A percentile compares a stretch with the other conserved stretches of the same genome.
Evolutionary conservation across 2,797 vertebrate species (phyloP).

Genomic region (Enteromius afrohamiltoni): DNA sequence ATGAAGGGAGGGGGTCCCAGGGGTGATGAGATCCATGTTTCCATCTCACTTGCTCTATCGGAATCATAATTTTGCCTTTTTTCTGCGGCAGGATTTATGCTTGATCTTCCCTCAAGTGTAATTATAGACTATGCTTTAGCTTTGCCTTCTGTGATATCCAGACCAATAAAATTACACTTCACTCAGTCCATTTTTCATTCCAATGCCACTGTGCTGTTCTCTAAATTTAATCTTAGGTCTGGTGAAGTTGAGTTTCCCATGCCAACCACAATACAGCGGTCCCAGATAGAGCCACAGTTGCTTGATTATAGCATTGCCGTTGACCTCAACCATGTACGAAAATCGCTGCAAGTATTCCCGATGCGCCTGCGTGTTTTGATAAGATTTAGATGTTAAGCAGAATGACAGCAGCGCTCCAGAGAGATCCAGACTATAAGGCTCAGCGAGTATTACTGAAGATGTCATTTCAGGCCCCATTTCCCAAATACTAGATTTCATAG

Average conservation of each 20-base stretch:
- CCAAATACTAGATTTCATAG: conserved; percentile 31
- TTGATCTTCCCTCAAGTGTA: conserved; percentile 74
- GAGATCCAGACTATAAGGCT: conserved; percentile 28
- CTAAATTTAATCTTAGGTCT: conserved; percentile 74
- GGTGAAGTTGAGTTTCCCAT: conserved; percentile 58
- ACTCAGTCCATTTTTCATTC: conserved; percentile 75
- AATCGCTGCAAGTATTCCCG: conserved; percentile 44
- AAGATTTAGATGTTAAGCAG: conserved; percentile 47
- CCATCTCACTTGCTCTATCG: conserved; percentile 57
- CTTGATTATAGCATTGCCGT: conserved; percentile 68
- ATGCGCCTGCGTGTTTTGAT: conserved; percentile 52
- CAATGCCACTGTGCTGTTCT: conserved; percentile 69
- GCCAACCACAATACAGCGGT: conserved; percentile 73
- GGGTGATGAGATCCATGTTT: conserved; percentile 40
- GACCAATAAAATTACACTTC: conserved; percentile 74
- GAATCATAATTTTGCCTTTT: conserved; percentile 58
- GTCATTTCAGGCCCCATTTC: conserved; percentile 34
- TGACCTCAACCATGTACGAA: conserved; percentile 62
- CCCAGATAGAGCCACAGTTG: conserved; percentile 57
- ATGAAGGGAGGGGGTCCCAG: neutral
- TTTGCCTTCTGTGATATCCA: conserved; percentile 77
- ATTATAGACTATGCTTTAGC: conserved; percentile 74
- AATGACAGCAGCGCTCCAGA: conserved; percentile 36
- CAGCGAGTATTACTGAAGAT: conserved; percentile 2
- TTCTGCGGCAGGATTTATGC: conserved; percentile 65